Base-by-base conservation (phyloP, 64 coral and sea anemone genomes). In the Porites australiensis region DNA sequence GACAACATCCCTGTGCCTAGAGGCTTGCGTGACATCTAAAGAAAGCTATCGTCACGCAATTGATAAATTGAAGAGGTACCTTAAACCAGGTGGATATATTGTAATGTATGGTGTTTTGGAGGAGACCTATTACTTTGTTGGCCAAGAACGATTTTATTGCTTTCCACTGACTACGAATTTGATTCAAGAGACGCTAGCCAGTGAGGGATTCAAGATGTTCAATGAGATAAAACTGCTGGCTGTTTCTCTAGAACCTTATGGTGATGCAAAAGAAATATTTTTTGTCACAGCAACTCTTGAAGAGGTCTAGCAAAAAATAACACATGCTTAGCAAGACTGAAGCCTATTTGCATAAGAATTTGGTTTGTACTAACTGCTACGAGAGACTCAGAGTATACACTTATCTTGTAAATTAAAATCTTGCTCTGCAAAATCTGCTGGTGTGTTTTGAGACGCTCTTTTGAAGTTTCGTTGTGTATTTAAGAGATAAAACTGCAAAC, bases 21-120 rank as follows among this genome's bases (percentile, higher is more conserved):
- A 94, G 62, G 77, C 74, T 27, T 77, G 74, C 66, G 83, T 87
- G 64, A 79, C 64, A 82, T 88, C 85, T 6, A 70, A 27, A 3
- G 44, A 58, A 53, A 77, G 50, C 2, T 88, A 82, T 87, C 62
- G 76, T 22, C 50, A 55, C 62, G 76, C 83, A 7, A 82, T 89
- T 37, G 64, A 43, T 5, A 82, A 94, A 20, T 55, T 88, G 27
- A 58, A 77, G 44, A 87, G 55, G 37, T 77, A 82, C 19, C 16
- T 94, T 4, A 94, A 88, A 55, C 66, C 92, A 16, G 92, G 86
- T 21, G 92, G 92, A 55, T 48, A 88, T 70, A 44, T 94, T 3
- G 16, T 80, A 8, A 88, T 94, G 92, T 18, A 1, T 83, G 66
- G 92, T 14, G 63, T 72, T 47, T 21, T 94, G 44, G 79, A 79